phyloP scores from a whole-genome alignment of 1,140 invertebrate species.

The Philopotamus ludificatus region DNA sequence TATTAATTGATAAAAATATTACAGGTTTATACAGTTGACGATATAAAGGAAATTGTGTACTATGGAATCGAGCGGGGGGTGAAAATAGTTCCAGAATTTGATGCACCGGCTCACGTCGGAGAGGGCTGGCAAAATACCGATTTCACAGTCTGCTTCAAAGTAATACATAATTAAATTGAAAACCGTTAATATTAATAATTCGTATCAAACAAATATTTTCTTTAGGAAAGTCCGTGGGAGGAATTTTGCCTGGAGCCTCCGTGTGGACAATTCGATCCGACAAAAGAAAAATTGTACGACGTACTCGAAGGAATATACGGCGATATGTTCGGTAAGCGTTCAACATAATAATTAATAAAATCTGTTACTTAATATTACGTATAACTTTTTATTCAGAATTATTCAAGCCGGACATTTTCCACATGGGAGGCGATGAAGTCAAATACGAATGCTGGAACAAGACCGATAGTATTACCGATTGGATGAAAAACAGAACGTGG shows the following conservation, averaged over 20 bases:
- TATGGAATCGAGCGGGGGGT: conserved; percentile 74
- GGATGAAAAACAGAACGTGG: conserved; percentile 68
- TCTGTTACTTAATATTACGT: background rate
- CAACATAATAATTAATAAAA: conserved; percentile 6
- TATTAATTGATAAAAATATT: conserved; percentile 5
- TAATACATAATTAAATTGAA: conserved; percentile 20
- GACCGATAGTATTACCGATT: conserved; percentile 63
- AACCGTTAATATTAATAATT: background rate
- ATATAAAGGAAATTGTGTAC: conserved; percentile 63
- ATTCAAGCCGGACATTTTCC: conserved; percentile 76
- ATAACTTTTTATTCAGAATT: conserved; percentile 46
- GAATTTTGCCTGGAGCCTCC: conserved; percentile 81
- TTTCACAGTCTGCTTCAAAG: conserved; percentile 66
- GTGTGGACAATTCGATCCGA: conserved; percentile 82
- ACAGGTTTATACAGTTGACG: conserved; percentile 57
- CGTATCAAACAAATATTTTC: conserved; percentile 34
- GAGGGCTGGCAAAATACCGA: conserved; percentile 80
- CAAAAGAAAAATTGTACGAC: conserved; percentile 70
- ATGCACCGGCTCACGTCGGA: conserved; percentile 84
- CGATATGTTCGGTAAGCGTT: conserved; percentile 62
- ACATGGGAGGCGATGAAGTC: conserved; percentile 88
- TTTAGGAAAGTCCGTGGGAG: conserved; percentile 72
- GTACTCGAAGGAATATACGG: conserved; percentile 68
- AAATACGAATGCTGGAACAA: conserved; percentile 76
- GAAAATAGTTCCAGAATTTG: conserved; percentile 79